Evolutionary conservation across 2,797 vertebrate genomes (phyloP).

Genomic region (Rallus crepitans): DNA sequence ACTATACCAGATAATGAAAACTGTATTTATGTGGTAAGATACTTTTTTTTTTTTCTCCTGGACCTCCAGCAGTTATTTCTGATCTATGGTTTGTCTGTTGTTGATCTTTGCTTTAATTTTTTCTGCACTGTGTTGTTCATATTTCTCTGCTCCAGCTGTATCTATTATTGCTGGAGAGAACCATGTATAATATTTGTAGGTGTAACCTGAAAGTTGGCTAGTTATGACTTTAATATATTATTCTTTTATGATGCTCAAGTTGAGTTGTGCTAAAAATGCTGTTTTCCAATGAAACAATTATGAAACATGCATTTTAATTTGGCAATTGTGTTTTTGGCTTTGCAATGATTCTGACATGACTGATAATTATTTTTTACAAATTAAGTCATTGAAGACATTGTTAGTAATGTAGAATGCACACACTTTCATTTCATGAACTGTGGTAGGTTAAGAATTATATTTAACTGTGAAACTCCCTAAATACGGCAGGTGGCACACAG

Average conservation of each 20-base stretch:
- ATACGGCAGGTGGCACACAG: neutral
- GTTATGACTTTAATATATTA: neutral
- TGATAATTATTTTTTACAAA: neutral
- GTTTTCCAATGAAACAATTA: neutral
- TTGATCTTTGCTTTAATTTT: neutral
- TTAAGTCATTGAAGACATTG: neutral
- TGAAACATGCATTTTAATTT: neutral
- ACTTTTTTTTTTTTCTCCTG: neutral
- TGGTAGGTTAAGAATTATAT: conserved; percentile 50
- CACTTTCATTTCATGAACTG: conserved; percentile 3
- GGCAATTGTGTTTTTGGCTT: neutral
- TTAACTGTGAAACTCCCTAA: conserved; percentile 60
- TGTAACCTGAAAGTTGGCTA: neutral
- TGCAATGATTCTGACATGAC: neutral
- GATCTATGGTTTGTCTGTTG: neutral
- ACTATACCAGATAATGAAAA: neutral
- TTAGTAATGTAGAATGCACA: neutral
- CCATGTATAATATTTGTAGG: neutral
- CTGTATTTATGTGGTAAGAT: neutral
- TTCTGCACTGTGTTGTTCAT: neutral
- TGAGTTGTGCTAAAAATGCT: neutral
- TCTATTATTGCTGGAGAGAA: neutral
- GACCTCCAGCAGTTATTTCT: neutral
- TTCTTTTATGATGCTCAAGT: neutral
- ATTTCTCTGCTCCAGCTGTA: neutral